Conservation (phyloP, 2,888 invertebrate genomes). For the Euplagia quadripunctaria region DNA sequence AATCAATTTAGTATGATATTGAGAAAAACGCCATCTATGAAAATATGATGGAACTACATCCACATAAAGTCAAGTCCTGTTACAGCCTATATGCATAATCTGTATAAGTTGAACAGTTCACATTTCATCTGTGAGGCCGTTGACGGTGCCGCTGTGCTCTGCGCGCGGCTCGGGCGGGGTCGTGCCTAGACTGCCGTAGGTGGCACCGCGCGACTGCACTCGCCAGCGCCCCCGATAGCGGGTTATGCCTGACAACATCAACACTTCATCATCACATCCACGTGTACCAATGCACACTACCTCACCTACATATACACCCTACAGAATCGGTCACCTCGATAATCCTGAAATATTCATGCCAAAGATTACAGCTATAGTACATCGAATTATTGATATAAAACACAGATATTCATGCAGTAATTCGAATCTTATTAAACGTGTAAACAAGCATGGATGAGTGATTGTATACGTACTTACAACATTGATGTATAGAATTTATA, state of each 20-base stretch:
- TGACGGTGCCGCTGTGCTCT: conserved; percentile 71
- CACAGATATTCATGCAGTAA: conserved; percentile 46
- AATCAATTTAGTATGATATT: conserved; percentile 3
- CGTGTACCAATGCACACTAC: conserved; percentile 8
- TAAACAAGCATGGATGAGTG: conserved; percentile 39
- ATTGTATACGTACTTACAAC: conserved; percentile 5
- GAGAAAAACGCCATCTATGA: conserved; percentile 21
- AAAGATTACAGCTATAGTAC: conserved; percentile 23
- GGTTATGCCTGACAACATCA: conserved; percentile 80
- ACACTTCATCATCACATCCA: conserved; percentile 23
- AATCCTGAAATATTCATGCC: conserved; percentile 24
- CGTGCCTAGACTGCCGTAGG: conserved; percentile 89
- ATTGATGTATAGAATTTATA: conserved; percentile 3
- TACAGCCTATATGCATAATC: conserved; percentile 36
- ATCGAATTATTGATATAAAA: conserved; percentile 44
- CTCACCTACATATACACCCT: conserved; percentile 3
- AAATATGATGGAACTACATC: background rate
- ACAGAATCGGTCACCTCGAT: background rate
- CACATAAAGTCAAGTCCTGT: background rate
- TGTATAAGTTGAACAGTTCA: conserved; percentile 48
- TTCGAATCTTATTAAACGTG: conserved; percentile 37
- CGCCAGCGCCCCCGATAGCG: conserved; percentile 82
- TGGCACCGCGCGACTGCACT: conserved; percentile 81
- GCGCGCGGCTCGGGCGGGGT: conserved; percentile 73
- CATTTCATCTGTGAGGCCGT: conserved; percentile 80